Evolutionary conservation across 1,140 invertebrate species (phyloP), one percentile per base, ranked within the genome.

Genomic region (Dreissena polymorpha): DNA sequence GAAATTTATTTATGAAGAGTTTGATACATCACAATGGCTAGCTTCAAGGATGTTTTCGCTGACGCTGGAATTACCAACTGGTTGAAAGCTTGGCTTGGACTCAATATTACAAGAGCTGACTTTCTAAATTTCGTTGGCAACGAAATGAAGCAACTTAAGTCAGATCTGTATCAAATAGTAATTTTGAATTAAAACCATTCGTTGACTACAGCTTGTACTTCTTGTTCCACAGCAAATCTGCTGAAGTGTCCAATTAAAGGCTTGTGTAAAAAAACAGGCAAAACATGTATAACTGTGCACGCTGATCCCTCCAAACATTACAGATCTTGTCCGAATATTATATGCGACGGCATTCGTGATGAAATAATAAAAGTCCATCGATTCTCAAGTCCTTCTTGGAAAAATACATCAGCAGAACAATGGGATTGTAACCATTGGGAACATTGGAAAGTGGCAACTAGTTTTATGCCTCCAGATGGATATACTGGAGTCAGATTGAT

Each of bases 291-390:
- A 14, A 7, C 6, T 2, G 6, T n/a, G 12, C 60, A 64, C 29
- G 27, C 29, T 21, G 29, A 27, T 25, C 10, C 29, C 1, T 29
- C 51, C 12, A 72, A n/a, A 51, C 13, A 23, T 51, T 51, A 72
- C 50, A 50, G 49, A 53, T 10, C 70, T 18, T 72, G 70, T 16
- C 39, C 49, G 6, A 51, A 50, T n/a, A 72, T 23, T 18, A 72
- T 72, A 53, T 72, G 70, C 49, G 39, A 72, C 14, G 16, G 23
- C 51, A 51, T 72, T n/a, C 70, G 70, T 16, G 70, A 72, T 72
- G 70, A 39, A n/a, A 72, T 72, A 21, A 16, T 39, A 23, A 18
- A 21, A n/a, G 70, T n/a, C 3, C 70, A 72, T 51, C 49, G 50
- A 53, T 72, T 51, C 49, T 18, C 57, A n/a, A 60, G 57, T n/a